phyloP scores from a whole-genome alignment of 2,888 invertebrate species.

The Chymomyza caudatula region DNA sequence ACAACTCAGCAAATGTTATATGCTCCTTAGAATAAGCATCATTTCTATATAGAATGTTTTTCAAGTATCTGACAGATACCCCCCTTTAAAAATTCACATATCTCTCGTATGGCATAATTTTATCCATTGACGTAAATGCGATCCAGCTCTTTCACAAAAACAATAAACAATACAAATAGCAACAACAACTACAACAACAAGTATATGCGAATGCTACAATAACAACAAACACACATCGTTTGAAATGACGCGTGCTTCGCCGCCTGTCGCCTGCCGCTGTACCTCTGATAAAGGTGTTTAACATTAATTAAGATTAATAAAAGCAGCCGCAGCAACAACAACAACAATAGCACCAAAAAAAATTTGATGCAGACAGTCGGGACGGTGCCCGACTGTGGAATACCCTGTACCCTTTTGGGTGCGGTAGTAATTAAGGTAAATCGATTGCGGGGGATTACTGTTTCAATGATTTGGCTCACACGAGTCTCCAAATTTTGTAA shows the following conservation, averaged over 20 bases:
- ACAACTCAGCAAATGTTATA: neutral
- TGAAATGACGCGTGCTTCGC: conserved; percentile 62
- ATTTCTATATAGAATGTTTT: neutral
- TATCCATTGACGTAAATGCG: conserved; percentile 53
- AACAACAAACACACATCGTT: conserved; percentile 32
- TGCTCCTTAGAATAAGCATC: neutral
- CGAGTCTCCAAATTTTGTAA: no score
- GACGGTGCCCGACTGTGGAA: no score
- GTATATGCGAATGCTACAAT: neutral
- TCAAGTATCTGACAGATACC: conserved; percentile 4
- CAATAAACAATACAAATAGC: conserved; percentile 1
- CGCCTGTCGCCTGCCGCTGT: conserved; percentile 28
- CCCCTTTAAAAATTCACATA: neutral
- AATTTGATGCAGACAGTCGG: no score
- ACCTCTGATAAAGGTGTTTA: conserved; percentile 68
- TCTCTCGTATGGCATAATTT: neutral
- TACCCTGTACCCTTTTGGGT: no score
- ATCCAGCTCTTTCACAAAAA: conserved; percentile 41
- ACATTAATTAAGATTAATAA: conserved; percentile 73
- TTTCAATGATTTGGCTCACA: no score
- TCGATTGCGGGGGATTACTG: no score
- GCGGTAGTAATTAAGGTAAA: no score
- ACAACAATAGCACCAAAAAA: no score
- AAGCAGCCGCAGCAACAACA: conserved; percentile 38
- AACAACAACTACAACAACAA: conserved; percentile 21